phyloP scores from a whole-genome alignment of 2,113 vertebrate species.

The Callionymus lyra region DNA sequence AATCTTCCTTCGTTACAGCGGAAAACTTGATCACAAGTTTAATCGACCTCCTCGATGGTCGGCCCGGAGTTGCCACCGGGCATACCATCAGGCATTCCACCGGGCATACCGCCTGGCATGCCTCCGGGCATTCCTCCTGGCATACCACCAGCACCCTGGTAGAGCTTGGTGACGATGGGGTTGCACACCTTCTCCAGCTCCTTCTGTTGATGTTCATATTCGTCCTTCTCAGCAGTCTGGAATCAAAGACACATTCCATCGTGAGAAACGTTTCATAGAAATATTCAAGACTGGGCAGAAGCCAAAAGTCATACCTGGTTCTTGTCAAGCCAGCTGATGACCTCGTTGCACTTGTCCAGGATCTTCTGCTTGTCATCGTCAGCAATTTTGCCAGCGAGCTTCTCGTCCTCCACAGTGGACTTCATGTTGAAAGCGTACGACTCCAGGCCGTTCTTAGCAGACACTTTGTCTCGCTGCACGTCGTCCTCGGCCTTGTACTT shows the following conservation, averaged over 20 bases:
- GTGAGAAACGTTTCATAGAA: too few relatives aligned
- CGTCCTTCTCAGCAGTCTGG: conserved; percentile 85
- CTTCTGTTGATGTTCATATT: conserved; percentile 94
- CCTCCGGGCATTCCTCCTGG: conserved; percentile 76
- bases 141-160: conserved; percentile 58
- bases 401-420: conserved; percentile 90
- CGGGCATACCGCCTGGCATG: conserved; percentile 5
- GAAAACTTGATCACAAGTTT: conserved; percentile 33
- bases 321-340: conserved; percentile 89
- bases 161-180: conserved; percentile 74
- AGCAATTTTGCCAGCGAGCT: conserved; percentile 86
- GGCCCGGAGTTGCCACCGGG: conserved; percentile 64
- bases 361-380: conserved; percentile 91
- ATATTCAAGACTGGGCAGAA: neutral
- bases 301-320: conserved; percentile 71
- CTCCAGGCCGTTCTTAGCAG: conserved; percentile 82
- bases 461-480: conserved; percentile 85
- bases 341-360: conserved; percentile 84
- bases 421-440: conserved; percentile 95
- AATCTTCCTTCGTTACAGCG: too few relatives aligned
- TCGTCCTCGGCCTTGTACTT: conserved; percentile 91
- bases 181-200: conserved; percentile 85
- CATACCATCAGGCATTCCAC: neutral
- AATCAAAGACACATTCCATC: neutral
- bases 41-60: conserved; percentile 75